Evolutionary conservation across 1,140 invertebrate species (phyloP), one percentile per base, ranked within the genome.

Genomic region (Paraescarpia echinospica): DNA sequence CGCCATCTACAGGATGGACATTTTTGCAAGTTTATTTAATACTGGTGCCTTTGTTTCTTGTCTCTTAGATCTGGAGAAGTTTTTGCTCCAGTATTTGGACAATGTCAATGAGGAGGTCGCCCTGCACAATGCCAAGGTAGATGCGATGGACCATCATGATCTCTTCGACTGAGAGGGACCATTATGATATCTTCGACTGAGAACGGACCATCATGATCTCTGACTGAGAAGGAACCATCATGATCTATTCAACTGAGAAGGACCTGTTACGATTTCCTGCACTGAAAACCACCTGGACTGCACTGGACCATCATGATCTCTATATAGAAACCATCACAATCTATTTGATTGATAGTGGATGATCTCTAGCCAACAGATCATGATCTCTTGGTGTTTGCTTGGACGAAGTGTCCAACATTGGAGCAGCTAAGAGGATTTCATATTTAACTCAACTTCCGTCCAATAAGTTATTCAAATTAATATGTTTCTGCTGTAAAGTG

Each of bases 11-110:
- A 41, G 4, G 41, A 41, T 12, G 4, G 12, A 41, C 41, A 41
- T 41, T 41, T 41, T 41, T 6, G 12, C 41, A 41, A 41, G 12
- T 41, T 4, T 41, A 41, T 41, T 41, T 41, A 41, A 41, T 41
- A 6, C 41, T 77, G 59, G 8, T 77, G 59, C n/a, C n/a, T 27
- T 77, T 77, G 59, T 77, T 77, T 77, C 59, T 41, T 12, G 41
- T 41, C 41, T 14, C 34, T 5, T 89, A 90, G 90, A 41, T 41
- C 18, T 33, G 34, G 90, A 90, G 35, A 90, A 33, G 34, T 90
- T 94, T 94, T 27, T 92, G 35, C 18, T n/a, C n/a, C 27, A 41
- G 22, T 92, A 92, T 51, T 34, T 92, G 33, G 34, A 92, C 18
- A 22, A 92, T 12, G 51, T 92, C 34, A 92, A 92, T 33, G 22